phyloP scores from a whole-genome alignment of 1,140 invertebrate genomes.

The Drosophila fuyamai region DNA sequence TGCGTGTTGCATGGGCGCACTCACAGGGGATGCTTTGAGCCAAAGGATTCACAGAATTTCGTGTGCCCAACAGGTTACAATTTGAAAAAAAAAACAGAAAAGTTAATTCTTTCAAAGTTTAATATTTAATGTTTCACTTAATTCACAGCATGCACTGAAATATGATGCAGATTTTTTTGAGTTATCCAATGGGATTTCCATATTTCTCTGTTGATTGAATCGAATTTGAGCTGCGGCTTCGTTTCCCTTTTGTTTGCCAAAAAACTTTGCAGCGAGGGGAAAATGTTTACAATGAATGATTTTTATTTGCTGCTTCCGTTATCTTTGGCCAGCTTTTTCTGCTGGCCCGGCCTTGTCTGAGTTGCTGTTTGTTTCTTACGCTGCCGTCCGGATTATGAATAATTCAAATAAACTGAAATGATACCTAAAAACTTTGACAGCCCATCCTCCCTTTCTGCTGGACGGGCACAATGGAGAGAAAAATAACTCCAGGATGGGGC shows the following conservation, averaged over 20 bases:
- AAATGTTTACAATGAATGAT: slow-evolving; percentile 79
- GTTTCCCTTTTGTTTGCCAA: slow-evolving; percentile 42
- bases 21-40: slow-evolving; percentile 1
- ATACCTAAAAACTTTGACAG: slow-evolving; percentile 82
- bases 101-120: slow-evolving; percentile 23
- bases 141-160: slow-evolving; percentile 34
- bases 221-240: slow-evolving; percentile 47
- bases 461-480: slow-evolving; percentile 18
- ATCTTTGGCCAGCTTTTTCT: slow-evolving; percentile 58
- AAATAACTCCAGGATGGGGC: slow-evolving; percentile 19
- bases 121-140: slow-evolving; percentile 61
- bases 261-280: slow-evolving; percentile 15
- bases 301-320: slow-evolving; percentile 74
- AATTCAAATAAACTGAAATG: slow-evolving; percentile 83
- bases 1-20: slow-evolving; percentile 47
- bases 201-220: slow-evolving; percentile 47
- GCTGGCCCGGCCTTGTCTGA: slow-evolving; percentile 27
- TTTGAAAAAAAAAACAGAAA: background rate
- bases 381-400: slow-evolving; percentile 73
- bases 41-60: background rate
- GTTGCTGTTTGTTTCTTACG: slow-evolving; percentile 61
- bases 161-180: slow-evolving; percentile 1
- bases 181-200: slow-evolving; percentile 3
- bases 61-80: slow-evolving; percentile 16
- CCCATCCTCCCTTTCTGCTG: background rate